These are phyloP conservation scores for Sipha maydis DNA, from an alignment of 2,888 invertebrate genomes.

Conservation along the genomic window DNA sequence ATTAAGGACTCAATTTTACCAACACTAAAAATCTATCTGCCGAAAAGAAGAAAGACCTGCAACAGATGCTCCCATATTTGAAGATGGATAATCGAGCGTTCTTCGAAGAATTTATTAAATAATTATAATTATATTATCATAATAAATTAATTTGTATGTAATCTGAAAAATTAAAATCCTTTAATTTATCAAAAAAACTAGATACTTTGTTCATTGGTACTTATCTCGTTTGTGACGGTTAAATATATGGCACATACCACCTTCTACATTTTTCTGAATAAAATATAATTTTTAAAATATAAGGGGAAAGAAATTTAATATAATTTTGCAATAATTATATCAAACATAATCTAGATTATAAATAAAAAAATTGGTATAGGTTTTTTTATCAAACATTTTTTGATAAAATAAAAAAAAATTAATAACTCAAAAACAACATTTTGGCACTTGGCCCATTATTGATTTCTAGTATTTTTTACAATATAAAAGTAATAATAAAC, in stretches of 20 bases:
- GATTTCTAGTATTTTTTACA: no score
- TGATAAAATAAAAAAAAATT: constrained; percentile 23
- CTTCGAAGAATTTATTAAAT: constrained; percentile 19
- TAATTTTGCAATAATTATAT: constrained; percentile 14
- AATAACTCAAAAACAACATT: constrained; percentile 18
- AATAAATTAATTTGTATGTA: neutral
- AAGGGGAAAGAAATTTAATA: constrained; percentile 16
- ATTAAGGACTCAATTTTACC: constrained; percentile 32
- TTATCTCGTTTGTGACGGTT: constrained; percentile 18
- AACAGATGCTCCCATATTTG: constrained; percentile 20
- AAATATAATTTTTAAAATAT: constrained; percentile 27
- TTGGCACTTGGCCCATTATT: neutral
- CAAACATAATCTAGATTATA: constrained; percentile 22
- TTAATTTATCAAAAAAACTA: constrained; percentile 13
- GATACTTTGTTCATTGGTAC: constrained; percentile 4
- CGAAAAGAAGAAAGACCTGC: constrained; percentile 9
- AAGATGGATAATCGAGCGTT: constrained; percentile 4
- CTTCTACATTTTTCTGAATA: constrained; percentile 41
- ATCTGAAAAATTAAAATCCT: neutral
- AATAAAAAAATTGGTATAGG: constrained; percentile 42
- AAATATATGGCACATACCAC: constrained; percentile 19
- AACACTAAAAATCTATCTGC: constrained; percentile 10
- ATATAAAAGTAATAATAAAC: no score
- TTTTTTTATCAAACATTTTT: constrained; percentile 17
- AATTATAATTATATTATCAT: neutral